Conservation (phyloP, 2,113 vertebrate genomes). For the Butorides virescens region DNA sequence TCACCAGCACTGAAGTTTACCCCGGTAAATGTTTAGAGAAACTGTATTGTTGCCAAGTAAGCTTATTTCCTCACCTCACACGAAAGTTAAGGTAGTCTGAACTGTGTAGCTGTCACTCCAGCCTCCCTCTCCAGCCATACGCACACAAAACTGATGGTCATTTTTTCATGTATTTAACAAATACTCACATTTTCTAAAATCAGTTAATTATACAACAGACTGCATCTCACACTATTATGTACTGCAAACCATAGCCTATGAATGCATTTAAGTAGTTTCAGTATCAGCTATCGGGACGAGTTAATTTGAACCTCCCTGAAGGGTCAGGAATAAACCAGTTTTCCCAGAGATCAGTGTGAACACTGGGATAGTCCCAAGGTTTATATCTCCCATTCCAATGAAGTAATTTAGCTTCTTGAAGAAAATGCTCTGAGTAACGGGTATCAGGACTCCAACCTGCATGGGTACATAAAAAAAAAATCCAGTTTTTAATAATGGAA, state of each 20-base stretch:
- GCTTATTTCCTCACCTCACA: background rate
- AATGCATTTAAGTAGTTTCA: background rate
- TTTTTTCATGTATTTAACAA: background rate
- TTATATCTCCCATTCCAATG: slow-evolving; percentile 97
- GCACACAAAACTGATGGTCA: background rate
- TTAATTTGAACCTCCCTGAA: slow-evolving; percentile 82
- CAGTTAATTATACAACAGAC: background rate
- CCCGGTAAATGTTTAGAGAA: background rate
- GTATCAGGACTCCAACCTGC: slow-evolving; percentile 92
- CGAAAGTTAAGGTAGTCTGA: background rate
- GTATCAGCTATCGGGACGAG: slow-evolving; percentile 72
- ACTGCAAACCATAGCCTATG: background rate
- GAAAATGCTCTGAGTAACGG: slow-evolving; percentile 82
- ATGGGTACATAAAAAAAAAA: background rate
- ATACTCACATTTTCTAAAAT: background rate
- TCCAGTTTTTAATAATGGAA: background rate
- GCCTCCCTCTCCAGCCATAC: background rate
- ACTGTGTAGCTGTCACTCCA: background rate
- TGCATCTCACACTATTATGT: background rate
- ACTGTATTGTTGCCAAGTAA: background rate
- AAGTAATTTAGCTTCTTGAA: slow-evolving; percentile 88
- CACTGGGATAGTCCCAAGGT: slow-evolving; percentile 89
- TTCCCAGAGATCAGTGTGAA: slow-evolving; percentile 90
- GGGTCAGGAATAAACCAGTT: slow-evolving; percentile 96
- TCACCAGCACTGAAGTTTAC: background rate